Evolutionary conservation across 2,888 invertebrate species (phyloP).

Genomic region (Galerucella calmariensis): DNA sequence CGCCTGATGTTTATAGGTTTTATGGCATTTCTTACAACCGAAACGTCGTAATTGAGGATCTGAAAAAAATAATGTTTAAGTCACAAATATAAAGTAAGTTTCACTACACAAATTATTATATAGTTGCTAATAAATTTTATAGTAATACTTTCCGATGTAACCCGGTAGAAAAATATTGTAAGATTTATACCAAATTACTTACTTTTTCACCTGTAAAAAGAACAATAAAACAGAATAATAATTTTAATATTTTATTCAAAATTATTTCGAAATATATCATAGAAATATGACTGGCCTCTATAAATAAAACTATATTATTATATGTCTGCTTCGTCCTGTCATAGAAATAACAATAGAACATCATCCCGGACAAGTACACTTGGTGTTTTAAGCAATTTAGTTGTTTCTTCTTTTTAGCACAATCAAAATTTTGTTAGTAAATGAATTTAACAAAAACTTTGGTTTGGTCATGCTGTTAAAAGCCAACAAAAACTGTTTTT

Average conservation of each 20-base stretch:
- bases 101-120: not conserved
- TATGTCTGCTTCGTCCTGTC: not conserved
- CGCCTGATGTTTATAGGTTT: conserved; percentile 43
- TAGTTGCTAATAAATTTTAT: not conserved
- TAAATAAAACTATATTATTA: conserved; percentile 1
- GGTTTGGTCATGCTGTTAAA: not conserved
- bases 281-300: not conserved
- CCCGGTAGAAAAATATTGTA: not conserved
- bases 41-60: conserved; percentile 12
- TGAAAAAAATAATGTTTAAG: conserved; percentile 13
- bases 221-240: not conserved
- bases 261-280: not conserved
- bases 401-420: not conserved
- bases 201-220: not conserved
- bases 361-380: not conserved
- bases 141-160: not conserved
- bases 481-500: not conserved
- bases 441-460: not conserved
- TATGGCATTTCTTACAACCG: conserved; percentile 43
- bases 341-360: not conserved
- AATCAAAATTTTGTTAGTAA: not conserved
- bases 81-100: not conserved
- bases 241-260: not conserved
- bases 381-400: not conserved
- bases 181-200: not conserved